These are phyloP conservation scores for Ichneumoninae sp. DNA, from an alignment of 2,888 invertebrate genomes.

Conservation along the genomic window DNA sequence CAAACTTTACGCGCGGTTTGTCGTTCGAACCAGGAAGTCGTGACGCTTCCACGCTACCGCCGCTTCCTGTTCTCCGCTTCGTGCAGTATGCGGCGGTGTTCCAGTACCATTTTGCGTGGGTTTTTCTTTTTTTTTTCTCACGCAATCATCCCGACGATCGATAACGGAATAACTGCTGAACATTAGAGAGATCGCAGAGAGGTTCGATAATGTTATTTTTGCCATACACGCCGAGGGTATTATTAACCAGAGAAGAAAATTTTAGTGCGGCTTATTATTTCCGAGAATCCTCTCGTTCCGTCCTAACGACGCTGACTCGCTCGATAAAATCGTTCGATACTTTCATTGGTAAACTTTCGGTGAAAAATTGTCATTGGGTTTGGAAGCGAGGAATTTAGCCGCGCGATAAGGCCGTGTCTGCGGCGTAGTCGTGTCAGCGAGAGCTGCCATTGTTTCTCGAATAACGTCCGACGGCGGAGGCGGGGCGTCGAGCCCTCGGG, in stretches of 20 bases:
- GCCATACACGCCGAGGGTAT: background rate
- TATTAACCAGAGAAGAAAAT: background rate
- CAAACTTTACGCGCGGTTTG: slow-evolving; percentile 32
- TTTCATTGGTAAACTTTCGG: background rate
- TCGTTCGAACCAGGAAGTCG: slow-evolving; percentile 37
- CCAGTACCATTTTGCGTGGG: slow-evolving; percentile 1
- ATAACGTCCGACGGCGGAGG: slow-evolving; percentile 78
- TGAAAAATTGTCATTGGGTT: background rate
- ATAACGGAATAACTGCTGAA: slow-evolving; percentile 38
- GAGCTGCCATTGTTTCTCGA: slow-evolving; percentile 82
- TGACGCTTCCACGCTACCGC: slow-evolving; percentile 24
- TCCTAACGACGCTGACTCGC: background rate
- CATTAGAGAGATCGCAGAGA: background rate
- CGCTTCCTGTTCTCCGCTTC: background rate
- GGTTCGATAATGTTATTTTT: background rate
- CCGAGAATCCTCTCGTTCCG: background rate
- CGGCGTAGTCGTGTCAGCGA: background rate
- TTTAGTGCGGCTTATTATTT: background rate
- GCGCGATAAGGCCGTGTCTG: background rate
- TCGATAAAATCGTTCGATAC: background rate
- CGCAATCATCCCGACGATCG: slow-evolving; percentile 43
- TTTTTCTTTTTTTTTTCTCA: slow-evolving; percentile 30
- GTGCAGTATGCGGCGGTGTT: background rate
- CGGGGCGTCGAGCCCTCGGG: slow-evolving; percentile 83
- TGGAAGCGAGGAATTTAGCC: background rate